A percentile compares a stretch with the other conserved stretches of the same genome.
phyloP scores from a whole-genome alignment of 2,797 vertebrate genomes.

The Liasis olivaceus region DNA sequence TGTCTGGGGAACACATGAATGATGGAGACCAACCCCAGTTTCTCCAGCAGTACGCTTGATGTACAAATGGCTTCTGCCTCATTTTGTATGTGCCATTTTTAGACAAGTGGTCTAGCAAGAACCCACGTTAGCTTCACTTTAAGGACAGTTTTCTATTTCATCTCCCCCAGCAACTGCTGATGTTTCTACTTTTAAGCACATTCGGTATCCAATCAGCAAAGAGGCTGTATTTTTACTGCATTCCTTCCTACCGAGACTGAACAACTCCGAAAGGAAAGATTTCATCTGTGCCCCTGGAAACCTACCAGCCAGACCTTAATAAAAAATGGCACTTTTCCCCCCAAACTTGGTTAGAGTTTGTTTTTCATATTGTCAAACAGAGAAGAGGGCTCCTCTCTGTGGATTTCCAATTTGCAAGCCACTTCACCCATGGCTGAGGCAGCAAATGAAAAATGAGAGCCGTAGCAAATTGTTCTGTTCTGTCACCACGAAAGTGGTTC shows the following conservation, averaged over 20 bases:
- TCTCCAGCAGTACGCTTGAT: background rate
- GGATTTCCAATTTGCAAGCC: constrained; percentile 4
- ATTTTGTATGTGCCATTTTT: background rate
- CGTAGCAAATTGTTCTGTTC: background rate
- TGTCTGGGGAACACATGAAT: background rate
- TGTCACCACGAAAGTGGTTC: background rate
- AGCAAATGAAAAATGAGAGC: background rate
- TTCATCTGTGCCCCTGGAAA: background rate
- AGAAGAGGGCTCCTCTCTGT: background rate
- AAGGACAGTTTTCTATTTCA: background rate
- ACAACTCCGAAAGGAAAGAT: background rate
- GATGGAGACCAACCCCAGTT: background rate
- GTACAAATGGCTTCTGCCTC: too few species aligned
- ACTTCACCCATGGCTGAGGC: background rate
- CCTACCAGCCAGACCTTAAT: background rate
- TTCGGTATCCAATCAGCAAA: background rate
- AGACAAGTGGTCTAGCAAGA: background rate
- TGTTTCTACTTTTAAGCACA: background rate
- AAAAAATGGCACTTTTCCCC: background rate
- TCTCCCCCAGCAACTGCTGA: background rate
- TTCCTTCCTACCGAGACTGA: background rate
- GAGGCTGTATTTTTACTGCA: background rate
- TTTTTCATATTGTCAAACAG: background rate
- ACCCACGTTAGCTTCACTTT: background rate
- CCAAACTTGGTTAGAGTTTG: background rate